Evolutionary conservation across 2,113 vertebrate genomes (phyloP).

Genomic region (Notiomystis cincta): DNA sequence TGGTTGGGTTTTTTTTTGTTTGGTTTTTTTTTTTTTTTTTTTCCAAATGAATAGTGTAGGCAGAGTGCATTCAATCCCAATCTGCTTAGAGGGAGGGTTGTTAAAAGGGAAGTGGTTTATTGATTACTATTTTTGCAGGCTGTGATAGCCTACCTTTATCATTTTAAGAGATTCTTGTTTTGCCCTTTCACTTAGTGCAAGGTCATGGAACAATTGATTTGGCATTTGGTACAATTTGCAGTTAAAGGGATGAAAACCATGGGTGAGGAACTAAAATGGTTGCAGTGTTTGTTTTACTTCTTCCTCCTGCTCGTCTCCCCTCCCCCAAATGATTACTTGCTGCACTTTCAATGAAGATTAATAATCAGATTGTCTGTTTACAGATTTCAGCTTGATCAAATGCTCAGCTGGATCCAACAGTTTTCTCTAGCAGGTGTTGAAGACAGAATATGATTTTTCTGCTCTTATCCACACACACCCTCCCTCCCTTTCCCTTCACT

Average conservation of each 20-base stretch:
- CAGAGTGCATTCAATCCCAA: not conserved
- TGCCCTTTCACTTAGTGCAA: slow-evolving; percentile 32
- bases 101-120: slow-evolving; percentile 36
- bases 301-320: not conserved
- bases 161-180: slow-evolving; percentile 21
- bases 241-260: not conserved
- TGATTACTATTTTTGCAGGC: not conserved
- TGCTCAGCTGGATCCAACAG: not conserved
- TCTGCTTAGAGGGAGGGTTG: not conserved
- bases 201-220: slow-evolving; percentile 40
- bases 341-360: not conserved
- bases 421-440: not conserved
- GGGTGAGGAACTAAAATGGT: not conserved
- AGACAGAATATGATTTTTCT: not conserved
- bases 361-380: not conserved
- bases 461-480: not conserved
- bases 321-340: not conserved
- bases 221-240: not conserved
- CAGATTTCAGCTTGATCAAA: not conserved
- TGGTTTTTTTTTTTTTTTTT: no score
- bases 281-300: not conserved
- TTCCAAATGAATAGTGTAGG: not conserved
- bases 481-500: not conserved
- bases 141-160: slow-evolving; percentile 22
- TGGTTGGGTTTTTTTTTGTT: no score